Conservation (phyloP, 2,797 vertebrate genomes). For the Pogoniulus pusillus region DNA sequence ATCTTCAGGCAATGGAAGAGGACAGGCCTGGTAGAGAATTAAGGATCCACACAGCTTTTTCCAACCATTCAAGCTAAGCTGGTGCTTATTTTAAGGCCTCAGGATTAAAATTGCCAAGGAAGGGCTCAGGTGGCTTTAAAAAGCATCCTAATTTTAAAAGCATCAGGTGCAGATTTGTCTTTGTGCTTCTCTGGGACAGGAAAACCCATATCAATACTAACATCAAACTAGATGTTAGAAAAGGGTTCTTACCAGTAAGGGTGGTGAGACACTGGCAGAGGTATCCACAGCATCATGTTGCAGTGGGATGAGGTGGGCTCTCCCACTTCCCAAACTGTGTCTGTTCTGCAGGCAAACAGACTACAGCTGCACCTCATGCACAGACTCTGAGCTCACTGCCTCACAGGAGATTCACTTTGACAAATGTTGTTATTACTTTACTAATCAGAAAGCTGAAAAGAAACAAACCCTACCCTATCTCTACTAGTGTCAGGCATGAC, state of each 20-base stretch:
- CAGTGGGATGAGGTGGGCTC: not conserved
- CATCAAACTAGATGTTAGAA: too few species aligned
- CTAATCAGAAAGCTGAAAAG: not conserved
- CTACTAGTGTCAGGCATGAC: not conserved
- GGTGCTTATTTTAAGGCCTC: not conserved
- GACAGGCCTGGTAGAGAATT: not conserved
- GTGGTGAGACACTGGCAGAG: too few species aligned
- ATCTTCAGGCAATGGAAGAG: not conserved
- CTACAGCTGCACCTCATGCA: not conserved
- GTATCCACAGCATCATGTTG: accelerated
- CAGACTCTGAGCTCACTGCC: not conserved
- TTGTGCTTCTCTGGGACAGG: not conserved
- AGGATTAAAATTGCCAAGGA: not conserved
- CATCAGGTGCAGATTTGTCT: not conserved
- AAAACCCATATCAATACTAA: too few species aligned
- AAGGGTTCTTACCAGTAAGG: too few species aligned
- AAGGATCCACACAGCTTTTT: not conserved
- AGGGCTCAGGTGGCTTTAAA: not conserved
- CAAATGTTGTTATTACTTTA: not conserved
- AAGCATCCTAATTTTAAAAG: not conserved
- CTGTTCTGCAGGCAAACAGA: not conserved
- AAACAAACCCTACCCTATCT: not conserved
- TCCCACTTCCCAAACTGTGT: not conserved
- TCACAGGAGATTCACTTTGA: not conserved
- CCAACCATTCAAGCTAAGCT: not conserved